Base-by-base conservation (phyloP, 1,140 invertebrate species). In the Diploscapter pachys region DNA sequence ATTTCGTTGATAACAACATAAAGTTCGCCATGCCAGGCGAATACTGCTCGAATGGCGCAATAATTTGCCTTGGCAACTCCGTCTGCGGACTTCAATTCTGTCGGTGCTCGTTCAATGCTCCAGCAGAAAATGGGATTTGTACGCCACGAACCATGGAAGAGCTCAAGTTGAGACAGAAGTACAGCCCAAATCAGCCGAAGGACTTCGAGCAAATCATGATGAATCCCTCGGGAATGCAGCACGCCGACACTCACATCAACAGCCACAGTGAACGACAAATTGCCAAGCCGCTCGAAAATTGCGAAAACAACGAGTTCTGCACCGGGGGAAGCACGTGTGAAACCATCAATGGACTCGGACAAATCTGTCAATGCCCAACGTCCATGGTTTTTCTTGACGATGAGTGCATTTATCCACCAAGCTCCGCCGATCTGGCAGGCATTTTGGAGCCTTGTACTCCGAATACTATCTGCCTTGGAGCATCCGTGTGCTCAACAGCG, bases 51-150 rank as follows among this genome's bases (percentile, higher is more conserved):
- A 74, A 64, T 70, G 77, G 61, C 4, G 52, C 61, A n/a, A 31
- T 31, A 31, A 62, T 79, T 5, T 83, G 81, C 62, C 50, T 85
- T 2, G 81, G 81, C 9, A 85, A 85, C 59, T 77, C 81, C 31
- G 49, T 67, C 8, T 82, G 81, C 67, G 56, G 62, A 6, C 48
- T 51, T 4, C 80, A 80, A 3, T 83, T 78, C 72, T 83, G 82
- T 73, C 71, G 84, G 55, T 83, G 82, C 56, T 72, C 80, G 2
- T 74, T 75, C 49, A 83, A 80, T 11, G 72, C 64, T 2, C 51
- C 63, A 6, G 75, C 84, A 13, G 74, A 85, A 48, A 81, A 80
- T 66, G 72, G 71, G 57, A 80, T 68, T 8, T 82, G 66, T 77
- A 75, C 64, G 48, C 70, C 51, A 73, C 68, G 55, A 67, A 76